Percentiles rank a stretch among this genome's conserved stretches.
These are phyloP conservation scores for Myzus persicae DNA, from an alignment of 1,140 invertebrate species.

Conservation along the genomic window DNA sequence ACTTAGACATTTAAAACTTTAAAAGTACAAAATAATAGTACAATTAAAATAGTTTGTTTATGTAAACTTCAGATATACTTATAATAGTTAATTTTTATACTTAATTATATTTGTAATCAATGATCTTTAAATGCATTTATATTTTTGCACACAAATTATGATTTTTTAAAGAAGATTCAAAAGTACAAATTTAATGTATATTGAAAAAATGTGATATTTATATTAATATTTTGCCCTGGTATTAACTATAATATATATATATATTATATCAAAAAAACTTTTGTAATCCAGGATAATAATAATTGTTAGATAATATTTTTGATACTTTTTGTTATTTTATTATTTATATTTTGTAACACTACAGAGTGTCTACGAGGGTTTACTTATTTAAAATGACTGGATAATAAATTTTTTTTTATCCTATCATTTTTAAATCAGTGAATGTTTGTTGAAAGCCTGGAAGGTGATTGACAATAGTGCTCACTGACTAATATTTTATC, in stretches of 20 bases:
- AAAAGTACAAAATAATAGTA: constrained; percentile 40
- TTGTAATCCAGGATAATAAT: background rate
- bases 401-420: background rate
- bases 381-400: background rate
- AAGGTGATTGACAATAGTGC: background rate
- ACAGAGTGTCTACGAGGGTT: background rate
- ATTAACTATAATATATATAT: background rate
- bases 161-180: background rate
- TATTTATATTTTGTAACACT: background rate
- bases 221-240: background rate
- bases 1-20: background rate
- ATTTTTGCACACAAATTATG: background rate
- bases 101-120: background rate
- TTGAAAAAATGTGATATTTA: background rate
- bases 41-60: background rate
- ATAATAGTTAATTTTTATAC: background rate
- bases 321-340: background rate
- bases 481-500: background rate
- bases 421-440: background rate
- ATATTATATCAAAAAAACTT: background rate
- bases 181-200: background rate
- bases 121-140: constrained; percentile 16
- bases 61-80: background rate
- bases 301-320: background rate
- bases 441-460: background rate